Evolutionary conservation across 2,888 invertebrate genomes (phyloP).

Genomic region (Cerastoderma edule): DNA sequence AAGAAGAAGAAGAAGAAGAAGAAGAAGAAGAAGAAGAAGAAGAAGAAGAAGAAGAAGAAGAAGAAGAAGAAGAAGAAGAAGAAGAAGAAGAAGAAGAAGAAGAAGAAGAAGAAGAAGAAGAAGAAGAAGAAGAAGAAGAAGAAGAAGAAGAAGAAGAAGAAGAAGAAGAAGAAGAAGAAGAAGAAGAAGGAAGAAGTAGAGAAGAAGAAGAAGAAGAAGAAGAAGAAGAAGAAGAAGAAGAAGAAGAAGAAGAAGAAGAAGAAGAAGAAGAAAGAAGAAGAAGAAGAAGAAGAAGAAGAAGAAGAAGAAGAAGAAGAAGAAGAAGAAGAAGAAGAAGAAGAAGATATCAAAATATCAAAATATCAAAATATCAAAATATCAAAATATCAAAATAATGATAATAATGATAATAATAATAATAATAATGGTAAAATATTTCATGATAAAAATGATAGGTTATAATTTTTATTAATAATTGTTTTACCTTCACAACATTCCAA

Average conservation of each 20-base stretch:
- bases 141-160: neutral
- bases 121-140: neutral
- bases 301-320: neutral
- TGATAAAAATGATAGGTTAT: constrained; percentile 1
- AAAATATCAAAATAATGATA: constrained; percentile 10
- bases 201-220: too few relatives aligned
- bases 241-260: neutral
- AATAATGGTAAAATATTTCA: neutral
- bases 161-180: constrained; percentile 4
- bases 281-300: neutral
- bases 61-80: neutral
- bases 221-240: constrained; percentile 25
- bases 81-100: neutral
- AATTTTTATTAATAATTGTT: too few relatives aligned
- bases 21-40: constrained; percentile 6
- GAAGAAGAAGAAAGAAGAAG: constrained; percentile 1
- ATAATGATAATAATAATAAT: constrained; percentile 17
- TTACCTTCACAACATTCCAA: too few relatives aligned
- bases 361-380: too few relatives aligned
- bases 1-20: neutral
- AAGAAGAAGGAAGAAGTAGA: too few relatives aligned
- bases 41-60: constrained; percentile 6
- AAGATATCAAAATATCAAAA: neutral
- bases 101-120: neutral
- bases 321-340: constrained; percentile 4